Base-by-base conservation (phyloP, 1,140 invertebrate genomes). In the Tribolium madens region DNA sequence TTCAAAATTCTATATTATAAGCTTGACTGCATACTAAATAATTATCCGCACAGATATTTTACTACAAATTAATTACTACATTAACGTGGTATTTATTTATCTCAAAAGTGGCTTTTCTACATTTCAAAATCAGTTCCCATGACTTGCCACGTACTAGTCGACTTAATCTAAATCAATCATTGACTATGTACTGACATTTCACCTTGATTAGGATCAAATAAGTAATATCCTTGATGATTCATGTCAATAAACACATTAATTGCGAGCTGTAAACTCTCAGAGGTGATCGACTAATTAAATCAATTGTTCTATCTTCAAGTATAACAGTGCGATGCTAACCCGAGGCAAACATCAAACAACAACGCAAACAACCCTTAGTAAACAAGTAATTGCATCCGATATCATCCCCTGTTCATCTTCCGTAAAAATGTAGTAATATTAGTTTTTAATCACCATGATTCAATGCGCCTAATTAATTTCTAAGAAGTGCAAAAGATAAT, bases 51-150 rank as follows among this genome's bases (percentile, higher is more conserved):
- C 9, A 26, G 15, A 60, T 64, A 64, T 64, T 64, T 64, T 64
- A 31, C 57, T 64, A 64, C 57, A 64, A 64, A 64, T 64, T 64
- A 64, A 26, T 15, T 60, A 60, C 53, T 60, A 10, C 21, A 6
- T 31, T 64, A 64, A 64, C 31, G 57, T 42, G 26, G 57, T 64
- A 64, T 64, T 64, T 64, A 64, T 64, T 64, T 64, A 64, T 64
- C 57, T 64, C 57, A 64, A 31, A 64, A 64, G 7, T 64, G 57
- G 57, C 18, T 64, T 64, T 64, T 33, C 21, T 64, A 42, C 26
- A 64, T 31, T 64, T 64, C 10, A 64, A 64, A 64, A 64, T 64
- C 57, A 64, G 21, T 64, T 64, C 57, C 57, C 57, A 64, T 64
- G 57, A 64, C 57, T 60, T 64, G 57, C 18, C 57, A 64, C 26